Evolutionary conservation across 2,888 invertebrate genomes (phyloP), one percentile per base, ranked within the genome.

Genomic region (Prosapia bicincta): DNA sequence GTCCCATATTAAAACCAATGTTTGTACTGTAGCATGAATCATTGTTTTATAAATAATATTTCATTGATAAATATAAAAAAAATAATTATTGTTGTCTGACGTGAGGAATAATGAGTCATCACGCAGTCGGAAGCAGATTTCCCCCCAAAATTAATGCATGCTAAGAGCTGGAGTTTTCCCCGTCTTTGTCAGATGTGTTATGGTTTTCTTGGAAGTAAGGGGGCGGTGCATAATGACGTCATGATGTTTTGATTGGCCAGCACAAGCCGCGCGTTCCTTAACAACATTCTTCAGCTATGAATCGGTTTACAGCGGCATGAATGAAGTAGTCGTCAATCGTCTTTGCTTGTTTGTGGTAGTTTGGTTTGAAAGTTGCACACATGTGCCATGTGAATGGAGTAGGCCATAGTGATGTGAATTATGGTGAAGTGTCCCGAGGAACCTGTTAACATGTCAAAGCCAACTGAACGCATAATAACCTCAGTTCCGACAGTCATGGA

Each of bases 171-270:
- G 20, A 54, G 54, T 54, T 54, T 54, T 20, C 54, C 54, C 54
- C n/a, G 54, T 54, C 54, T 54, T 54, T 54, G 54, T 54, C 54
- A 54, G 54, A 54, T 54, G 54, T 54, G 54, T 54, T 54, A 54
- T 54, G 54, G 54, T 54, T 54, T 54, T 54, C 54, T 54, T 20
- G 54, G 54, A 54, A 54, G 20, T 54, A 3, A 38, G 54, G 54
- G 54, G 54, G 54, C 54, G 54, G 54, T 54, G 54, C 54, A 54
- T 54, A 54, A 54, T 54, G 54, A 54, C 54, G 54, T 54, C 54
- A 54, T 54, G 3, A 20, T 54, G 54, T 54, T 54, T 54, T 54
- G 54, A 54, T 54, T 54, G 54, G 54, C 54, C 20, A 20, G 20
- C 54, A 20, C 54, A 20, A 54, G 54, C 54, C 54, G 54, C 54